These are phyloP conservation scores for Passerculus sandwichensis DNA, from an alignment of 2,797 vertebrate genomes.

Conservation along the genomic window DNA sequence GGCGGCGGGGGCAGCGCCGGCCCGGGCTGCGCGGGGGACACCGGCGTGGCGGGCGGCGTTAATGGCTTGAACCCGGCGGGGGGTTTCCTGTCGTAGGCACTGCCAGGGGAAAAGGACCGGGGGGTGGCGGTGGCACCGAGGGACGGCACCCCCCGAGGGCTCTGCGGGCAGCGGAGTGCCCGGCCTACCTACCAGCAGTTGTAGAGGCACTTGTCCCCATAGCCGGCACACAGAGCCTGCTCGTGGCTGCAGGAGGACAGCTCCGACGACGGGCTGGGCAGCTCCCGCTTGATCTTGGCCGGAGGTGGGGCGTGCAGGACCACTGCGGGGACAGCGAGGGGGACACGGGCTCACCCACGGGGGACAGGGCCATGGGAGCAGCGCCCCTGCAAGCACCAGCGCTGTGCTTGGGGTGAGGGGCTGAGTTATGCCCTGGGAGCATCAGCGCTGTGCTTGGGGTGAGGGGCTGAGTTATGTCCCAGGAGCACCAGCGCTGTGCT, in stretches of 20 bases:
- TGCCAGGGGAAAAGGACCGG: slow-evolving; percentile 62
- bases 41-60: slow-evolving; percentile 89
- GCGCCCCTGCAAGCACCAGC: not conserved
- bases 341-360: not conserved
- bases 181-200: slow-evolving; percentile 88
- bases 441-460: too few species aligned
- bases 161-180: accelerated
- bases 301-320: slow-evolving; percentile 94
- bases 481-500: not conserved
- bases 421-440: too few species aligned
- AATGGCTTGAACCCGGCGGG: slow-evolving; percentile 92
- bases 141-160: not conserved
- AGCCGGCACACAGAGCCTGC: slow-evolving; percentile 87
- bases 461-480: not conserved
- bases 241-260: slow-evolving; percentile 90
- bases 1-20: not conserved
- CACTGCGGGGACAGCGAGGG: slow-evolving; percentile 77
- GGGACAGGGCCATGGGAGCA: not conserved
- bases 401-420: not conserved
- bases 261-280: slow-evolving; percentile 87
- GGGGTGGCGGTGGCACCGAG: not conserved
- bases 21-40: slow-evolving; percentile 73
- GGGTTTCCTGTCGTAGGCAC: slow-evolving; percentile 97
- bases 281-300: slow-evolving; percentile 94
- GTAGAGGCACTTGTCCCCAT: slow-evolving; percentile 99